Evolutionary conservation across 2,113 vertebrate genomes (phyloP), one percentile per base, ranked within the genome.

Genomic region (Lonchura striata): DNA sequence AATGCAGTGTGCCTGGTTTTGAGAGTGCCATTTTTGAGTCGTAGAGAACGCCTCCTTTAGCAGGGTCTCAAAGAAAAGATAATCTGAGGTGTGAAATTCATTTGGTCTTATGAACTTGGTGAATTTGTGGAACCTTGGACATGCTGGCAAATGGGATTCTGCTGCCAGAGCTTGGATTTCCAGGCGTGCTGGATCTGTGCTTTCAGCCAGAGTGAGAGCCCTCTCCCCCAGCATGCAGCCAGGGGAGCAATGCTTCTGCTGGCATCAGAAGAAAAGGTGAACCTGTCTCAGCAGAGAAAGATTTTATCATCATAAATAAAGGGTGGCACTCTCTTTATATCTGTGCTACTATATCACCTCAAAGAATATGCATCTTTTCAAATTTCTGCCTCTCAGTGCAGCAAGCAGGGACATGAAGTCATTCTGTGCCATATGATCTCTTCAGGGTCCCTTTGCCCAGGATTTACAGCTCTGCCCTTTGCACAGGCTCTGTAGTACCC

Each of bases 141-240:
- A 0, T 17, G 24, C 6, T 89, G 47, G 52, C 30, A 52, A 39
- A 31, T 6, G 18, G 16, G 11, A 13, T 72, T 66, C 11, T 63
- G 35, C 56, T 89, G 35, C 15, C 74, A 63, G 68, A 78, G 44
- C 30, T 35, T 39, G 15, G 47, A 41, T 23, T 37, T 46, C 9
- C 20, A 13, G 13, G 24, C 2, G 19, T 54, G 39, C 27, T 65
- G 74, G 37, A 6, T 44, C 21, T 0, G 0, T 31, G n/a, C 22
- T 52, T 46, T 33, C 37, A 72, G 3, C 5, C 9, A 24, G 22
- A 54, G 27, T 42, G 42, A 86, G 47, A 75, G 44, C 15, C 41
- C 22, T 69, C 24, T n/a, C 3, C 41, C 37, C 20, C 17, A 9
- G 44, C 27, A 11, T 27, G 15, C 53, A 69, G 46, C 47, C 21